phyloP scores from a whole-genome alignment of 2,888 invertebrate genomes.

The Zygogramma bicolorata region DNA sequence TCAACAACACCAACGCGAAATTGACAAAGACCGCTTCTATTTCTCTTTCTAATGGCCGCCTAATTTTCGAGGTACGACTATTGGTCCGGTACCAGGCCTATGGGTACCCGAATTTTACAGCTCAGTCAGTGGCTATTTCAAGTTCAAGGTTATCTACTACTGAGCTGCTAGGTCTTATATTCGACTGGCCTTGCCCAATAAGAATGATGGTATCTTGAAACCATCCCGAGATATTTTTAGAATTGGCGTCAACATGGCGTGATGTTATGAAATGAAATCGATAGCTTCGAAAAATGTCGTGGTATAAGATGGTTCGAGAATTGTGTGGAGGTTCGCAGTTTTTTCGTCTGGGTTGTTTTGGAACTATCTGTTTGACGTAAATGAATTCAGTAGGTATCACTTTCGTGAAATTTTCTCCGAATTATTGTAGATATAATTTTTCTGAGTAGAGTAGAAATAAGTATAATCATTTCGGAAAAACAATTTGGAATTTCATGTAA shows the following conservation, averaged over 20 bases:
- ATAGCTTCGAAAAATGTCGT: neutral
- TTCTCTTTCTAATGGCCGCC: constrained; percentile 6
- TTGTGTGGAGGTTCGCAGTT: neutral
- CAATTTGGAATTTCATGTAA: no score
- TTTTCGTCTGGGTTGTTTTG: no score
- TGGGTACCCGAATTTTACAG: constrained; percentile 25
- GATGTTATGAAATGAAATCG: neutral
- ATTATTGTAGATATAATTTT: no score
- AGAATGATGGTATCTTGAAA: constrained; percentile 28
- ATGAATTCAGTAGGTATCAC: no score
- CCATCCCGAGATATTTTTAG: constrained; percentile 35
- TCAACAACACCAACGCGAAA: neutral
- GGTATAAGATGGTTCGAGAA: neutral
- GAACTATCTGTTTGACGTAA: no score
- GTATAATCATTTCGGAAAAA: no score
- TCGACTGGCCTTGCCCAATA: constrained; percentile 36
- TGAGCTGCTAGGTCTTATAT: constrained; percentile 24
- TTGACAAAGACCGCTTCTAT: neutral
- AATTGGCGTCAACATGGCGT: constrained; percentile 20
- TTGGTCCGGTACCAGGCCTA: constrained; percentile 28
- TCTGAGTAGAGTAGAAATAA: no score
- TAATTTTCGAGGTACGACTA: constrained; percentile 7
- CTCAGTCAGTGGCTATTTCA: constrained; percentile 34
- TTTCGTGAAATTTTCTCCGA: no score
- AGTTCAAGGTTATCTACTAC: constrained; percentile 32